A percentile compares a stretch with the other conserved stretches of the same genome.
These are phyloP conservation scores for Piscicola geometra DNA, from an alignment of 2,888 invertebrate genomes.

Conservation along the genomic window DNA sequence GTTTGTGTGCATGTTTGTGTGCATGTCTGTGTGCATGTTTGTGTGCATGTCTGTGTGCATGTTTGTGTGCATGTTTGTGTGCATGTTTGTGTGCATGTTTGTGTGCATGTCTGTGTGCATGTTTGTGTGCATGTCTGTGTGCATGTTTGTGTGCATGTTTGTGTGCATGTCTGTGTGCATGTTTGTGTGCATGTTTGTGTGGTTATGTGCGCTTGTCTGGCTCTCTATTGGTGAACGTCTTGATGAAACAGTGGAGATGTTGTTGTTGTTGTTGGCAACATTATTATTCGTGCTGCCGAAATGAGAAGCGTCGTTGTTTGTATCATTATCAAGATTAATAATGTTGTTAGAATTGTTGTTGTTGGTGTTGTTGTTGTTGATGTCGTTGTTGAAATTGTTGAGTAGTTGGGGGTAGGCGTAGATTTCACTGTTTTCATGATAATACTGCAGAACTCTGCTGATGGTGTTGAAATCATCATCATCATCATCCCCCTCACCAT, in stretches of 20 bases:
- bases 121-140: neutral
- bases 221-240: neutral
- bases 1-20: neutral
- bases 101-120: constrained; percentile 1
- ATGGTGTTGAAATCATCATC: neutral
- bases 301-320: neutral
- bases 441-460: neutral
- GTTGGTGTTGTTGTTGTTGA: neutral
- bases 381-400: neutral
- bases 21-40: neutral
- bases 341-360: neutral
- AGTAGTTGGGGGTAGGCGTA: neutral
- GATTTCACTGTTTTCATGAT: neutral
- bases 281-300: neutral
- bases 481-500: too few relatives aligned
- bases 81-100: neutral
- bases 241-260: too few relatives aligned
- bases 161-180: neutral
- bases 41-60: neutral
- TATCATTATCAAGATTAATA: neutral
- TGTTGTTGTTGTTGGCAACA: too few relatives aligned
- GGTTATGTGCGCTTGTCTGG: neutral
- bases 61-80: neutral
- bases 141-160: neutral
- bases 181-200: neutral